Evolutionary conservation across 2,113 vertebrate genomes (phyloP), one percentile per base, ranked within the genome.

Genomic region (Paracyprichromis sp.): DNA sequence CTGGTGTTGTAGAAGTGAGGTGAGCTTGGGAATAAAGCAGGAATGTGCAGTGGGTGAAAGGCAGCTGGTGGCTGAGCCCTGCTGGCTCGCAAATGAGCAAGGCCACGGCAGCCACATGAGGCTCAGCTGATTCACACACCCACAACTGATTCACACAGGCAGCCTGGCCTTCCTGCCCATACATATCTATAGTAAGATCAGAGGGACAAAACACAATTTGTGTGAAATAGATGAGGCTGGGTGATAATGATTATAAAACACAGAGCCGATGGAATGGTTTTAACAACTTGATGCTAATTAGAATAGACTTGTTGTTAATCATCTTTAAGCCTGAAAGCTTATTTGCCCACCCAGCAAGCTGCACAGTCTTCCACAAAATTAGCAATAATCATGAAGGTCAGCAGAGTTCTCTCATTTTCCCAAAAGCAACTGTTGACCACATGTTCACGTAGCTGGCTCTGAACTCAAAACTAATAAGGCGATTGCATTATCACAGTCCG

Each of bases 11-110:
- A 45, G 84, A 91, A 69, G 88, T 84, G 89, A 89, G 88, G 92
- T 31, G 82, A 92, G 87, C 88, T 92, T 91, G 92, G 92, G 93
- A 96, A 94, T 95, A 93, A 95, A 93, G 92, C 91, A 95, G 93
- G 96, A 96, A 96, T 96, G 96, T 93, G 92, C 88, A 87, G 92
- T 94, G 89, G 96, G 95, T 95, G 94, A 91, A 89, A 89, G 92
- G 94, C 94, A 93, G 93, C 92, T 93, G 95, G 93, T 86, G 82
- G 92, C 94, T 95, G 93, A 95, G 95, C 93, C 92, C 91, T 53
- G 84, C 89, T 94, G 93, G 94, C 94, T 95, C 89, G 86, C 82
- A 93, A 69, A 91, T 92, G 95, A 95, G 92, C 92, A 95, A 89
- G 93, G 88, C 92, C 89, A 87, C 94, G 92, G 90, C 87, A 90